Conservation (phyloP, 2,113 vertebrate genomes). For the Deroptyus accipitrinus region DNA sequence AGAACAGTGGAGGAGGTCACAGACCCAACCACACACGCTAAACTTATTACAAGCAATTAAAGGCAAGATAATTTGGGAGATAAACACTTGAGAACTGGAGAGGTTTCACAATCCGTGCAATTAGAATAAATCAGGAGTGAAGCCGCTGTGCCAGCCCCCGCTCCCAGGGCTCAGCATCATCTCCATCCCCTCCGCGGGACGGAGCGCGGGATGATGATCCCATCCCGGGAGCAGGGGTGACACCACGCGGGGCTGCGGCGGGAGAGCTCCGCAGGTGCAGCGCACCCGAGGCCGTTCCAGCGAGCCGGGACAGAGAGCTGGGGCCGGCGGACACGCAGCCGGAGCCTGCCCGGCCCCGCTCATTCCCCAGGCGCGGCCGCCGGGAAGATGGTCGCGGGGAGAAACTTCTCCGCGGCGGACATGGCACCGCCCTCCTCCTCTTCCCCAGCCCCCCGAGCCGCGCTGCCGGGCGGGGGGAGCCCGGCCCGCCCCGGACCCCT, state of each 20-base stretch:
- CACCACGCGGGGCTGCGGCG: neutral
- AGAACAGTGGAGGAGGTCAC: neutral
- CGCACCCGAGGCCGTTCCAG: neutral
- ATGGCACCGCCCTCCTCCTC: conserved; percentile 1
- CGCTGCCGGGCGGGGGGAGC: neutral
- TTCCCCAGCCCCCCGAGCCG: neutral
- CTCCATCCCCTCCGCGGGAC: neutral
- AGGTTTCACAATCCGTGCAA: conserved; percentile 16
- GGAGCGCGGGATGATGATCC: neutral
- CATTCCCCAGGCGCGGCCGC: neutral
- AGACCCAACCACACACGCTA: conserved; percentile 18
- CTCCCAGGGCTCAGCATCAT: neutral
- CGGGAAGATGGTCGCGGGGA: neutral
- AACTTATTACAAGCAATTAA: conserved; percentile 32
- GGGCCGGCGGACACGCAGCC: neutral
- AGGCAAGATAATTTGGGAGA: conserved; percentile 36
- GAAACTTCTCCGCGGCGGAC: neutral
- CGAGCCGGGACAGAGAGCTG: neutral
- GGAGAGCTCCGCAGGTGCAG: conserved; percentile 30
- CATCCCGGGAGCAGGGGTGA: neutral
- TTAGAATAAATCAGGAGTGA: neutral
- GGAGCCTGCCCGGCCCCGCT: neutral
- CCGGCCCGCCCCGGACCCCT: neutral
- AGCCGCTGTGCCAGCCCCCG: neutral
- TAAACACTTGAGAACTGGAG: conserved; percentile 35